These are phyloP conservation scores for Fringilla coelebs DNA, from an alignment of 2,797 vertebrate species.

Conservation along the genomic window DNA sequence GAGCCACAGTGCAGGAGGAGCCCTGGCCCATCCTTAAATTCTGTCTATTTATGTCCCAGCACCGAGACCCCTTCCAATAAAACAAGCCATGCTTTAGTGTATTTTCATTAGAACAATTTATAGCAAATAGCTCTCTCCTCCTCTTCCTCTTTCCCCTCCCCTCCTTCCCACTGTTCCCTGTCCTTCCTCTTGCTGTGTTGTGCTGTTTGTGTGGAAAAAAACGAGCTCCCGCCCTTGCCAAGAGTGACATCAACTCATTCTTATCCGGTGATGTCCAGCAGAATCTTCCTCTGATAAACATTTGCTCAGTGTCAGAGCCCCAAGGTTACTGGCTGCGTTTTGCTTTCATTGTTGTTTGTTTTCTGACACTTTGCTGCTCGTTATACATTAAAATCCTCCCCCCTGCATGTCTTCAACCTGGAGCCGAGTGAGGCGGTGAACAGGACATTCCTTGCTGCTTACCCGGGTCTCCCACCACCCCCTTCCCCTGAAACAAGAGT, in stretches of 20 bases:
- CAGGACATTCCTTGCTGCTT: neutral
- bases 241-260: conserved; percentile 83
- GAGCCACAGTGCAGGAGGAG: neutral
- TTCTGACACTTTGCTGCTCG: conserved; percentile 15
- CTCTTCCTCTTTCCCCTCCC: conserved; percentile 29
- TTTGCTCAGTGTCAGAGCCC: conserved; percentile 71
- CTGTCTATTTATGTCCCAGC: conserved; percentile 38
- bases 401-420: neutral
- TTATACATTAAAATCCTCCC: neutral
- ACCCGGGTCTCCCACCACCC: neutral
- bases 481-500: neutral
- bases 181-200: conserved; percentile 47
- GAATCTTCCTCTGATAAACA: conserved; percentile 72
- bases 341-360: conserved; percentile 44
- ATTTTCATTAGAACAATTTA: conserved; percentile 41
- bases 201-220: conserved; percentile 70
- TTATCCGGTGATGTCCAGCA: conserved; percentile 78
- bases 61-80: conserved; percentile 32
- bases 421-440: neutral
- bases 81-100: conserved; percentile 23
- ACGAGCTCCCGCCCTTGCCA: conserved; percentile 62
- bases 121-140: neutral
- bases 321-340: conserved; percentile 62
- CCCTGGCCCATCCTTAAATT: conserved; percentile 41
- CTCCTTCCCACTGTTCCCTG: conserved; percentile 1